phyloP scores from a whole-genome alignment of 2,113 vertebrate species.

The Hippocampus abdominalis region DNA sequence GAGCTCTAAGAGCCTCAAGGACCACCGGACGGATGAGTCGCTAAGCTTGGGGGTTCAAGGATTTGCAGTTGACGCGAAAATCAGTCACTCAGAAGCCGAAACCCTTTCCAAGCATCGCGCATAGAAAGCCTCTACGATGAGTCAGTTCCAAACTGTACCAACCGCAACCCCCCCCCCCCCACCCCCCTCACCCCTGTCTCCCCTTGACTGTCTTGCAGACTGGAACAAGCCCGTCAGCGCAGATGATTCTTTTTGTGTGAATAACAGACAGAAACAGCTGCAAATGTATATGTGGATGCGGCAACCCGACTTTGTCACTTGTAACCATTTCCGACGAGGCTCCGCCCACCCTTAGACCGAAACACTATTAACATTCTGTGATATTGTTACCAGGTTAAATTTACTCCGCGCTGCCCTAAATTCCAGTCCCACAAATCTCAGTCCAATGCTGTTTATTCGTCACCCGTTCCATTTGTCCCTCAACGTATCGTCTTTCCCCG shows the following conservation, averaged over 20 bases:
- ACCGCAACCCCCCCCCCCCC: conserved; percentile 29
- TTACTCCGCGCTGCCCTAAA: background rate
- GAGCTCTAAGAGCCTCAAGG: too few species aligned
- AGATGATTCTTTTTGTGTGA: conserved; percentile 33
- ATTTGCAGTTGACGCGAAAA: conserved; percentile 12
- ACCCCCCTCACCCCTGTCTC: too few species aligned
- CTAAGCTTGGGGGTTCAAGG: background rate
- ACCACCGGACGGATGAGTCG: background rate
- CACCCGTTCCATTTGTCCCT: background rate
- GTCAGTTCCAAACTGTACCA: conserved; percentile 43
- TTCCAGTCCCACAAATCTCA: background rate
- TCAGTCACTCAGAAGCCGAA: conserved; percentile 28
- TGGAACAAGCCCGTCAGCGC: conserved; percentile 61
- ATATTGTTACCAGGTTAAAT: background rate
- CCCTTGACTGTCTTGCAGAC: conserved; percentile 41
- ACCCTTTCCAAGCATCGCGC: conserved; percentile 15
- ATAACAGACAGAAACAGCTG: conserved; percentile 54
- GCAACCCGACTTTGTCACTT: background rate
- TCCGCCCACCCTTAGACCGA: background rate
- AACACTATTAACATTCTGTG: background rate
- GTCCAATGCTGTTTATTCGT: background rate
- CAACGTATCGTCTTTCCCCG: background rate
- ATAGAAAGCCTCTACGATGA: background rate
- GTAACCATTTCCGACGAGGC: background rate
- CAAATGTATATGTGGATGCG: conserved; percentile 31